Evolutionary conservation across 2,888 invertebrate genomes (phyloP).

Genomic region (Lepetodrilus schrolli): DNA sequence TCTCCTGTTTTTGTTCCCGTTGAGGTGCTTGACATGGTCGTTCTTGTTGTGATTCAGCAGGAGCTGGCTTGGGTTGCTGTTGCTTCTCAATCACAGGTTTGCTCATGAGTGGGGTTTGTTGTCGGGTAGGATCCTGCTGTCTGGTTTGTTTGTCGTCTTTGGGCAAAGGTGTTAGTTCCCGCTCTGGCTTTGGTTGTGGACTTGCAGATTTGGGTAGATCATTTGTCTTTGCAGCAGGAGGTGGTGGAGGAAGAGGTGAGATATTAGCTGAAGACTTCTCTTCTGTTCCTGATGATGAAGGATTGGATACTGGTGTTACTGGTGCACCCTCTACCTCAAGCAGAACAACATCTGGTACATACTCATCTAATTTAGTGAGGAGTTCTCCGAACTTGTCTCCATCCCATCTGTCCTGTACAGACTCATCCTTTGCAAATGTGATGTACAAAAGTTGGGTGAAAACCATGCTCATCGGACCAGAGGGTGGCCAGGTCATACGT

Average conservation of each 20-base stretch:
- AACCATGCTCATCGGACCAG: constrained; percentile 67
- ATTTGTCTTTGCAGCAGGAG: neutral
- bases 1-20: neutral
- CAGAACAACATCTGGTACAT: constrained; percentile 27
- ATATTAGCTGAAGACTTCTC: neutral
- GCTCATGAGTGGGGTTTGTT: too few relatives aligned
- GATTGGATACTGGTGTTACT: too few relatives aligned
- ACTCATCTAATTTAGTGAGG: constrained; percentile 44
- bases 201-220: neutral
- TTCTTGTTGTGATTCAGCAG: too few relatives aligned
- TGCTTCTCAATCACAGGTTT: too few relatives aligned
- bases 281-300: neutral
- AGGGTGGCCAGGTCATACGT: constrained; percentile 62
- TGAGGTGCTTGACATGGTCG: neutral
- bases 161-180: too few relatives aligned
- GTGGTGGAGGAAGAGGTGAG: neutral
- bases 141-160: neutral
- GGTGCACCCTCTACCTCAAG: neutral
- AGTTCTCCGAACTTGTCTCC: constrained; percentile 60
- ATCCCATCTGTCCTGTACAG: constrained; percentile 53
- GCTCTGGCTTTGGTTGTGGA: too few relatives aligned
- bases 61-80: too few relatives aligned
- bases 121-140: too few relatives aligned
- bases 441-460: constrained; percentile 62
- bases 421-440: constrained; percentile 41